A percentile compares a stretch with the other conserved stretches of the same genome.
Conservation (phyloP, 2,797 vertebrate genomes). For the Pantherophis vulpinus region DNA sequence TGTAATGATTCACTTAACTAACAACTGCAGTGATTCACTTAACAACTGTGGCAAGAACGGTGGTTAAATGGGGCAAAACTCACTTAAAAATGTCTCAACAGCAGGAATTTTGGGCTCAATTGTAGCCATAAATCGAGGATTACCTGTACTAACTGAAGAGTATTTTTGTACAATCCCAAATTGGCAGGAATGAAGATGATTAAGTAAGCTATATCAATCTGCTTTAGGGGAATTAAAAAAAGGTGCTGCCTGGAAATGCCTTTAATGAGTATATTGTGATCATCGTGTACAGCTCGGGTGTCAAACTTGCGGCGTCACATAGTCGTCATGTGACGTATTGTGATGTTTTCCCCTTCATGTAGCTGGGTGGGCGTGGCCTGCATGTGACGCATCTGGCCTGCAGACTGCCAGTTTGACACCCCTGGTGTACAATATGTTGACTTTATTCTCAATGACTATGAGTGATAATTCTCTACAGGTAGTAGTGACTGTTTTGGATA, state of each 20-base stretch:
- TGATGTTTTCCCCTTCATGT: accelerated
- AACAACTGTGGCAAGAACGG: not conserved
- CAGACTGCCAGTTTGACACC: no score
- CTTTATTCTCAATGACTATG: not conserved
- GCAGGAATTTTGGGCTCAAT: not conserved
- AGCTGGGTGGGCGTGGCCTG: no score
- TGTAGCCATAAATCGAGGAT: not conserved
- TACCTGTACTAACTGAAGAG: not conserved
- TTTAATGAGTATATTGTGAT: not conserved
- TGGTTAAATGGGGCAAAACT: not conserved
- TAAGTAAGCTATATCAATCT: not conserved
- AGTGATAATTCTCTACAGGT: not conserved
- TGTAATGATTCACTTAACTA: not conserved
- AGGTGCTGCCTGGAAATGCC: not conserved
- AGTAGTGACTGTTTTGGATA: not conserved
- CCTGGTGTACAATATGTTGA: not conserved
- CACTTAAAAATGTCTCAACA: not conserved
- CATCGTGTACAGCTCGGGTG: accelerated
- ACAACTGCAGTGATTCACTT: not conserved
- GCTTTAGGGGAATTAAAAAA: not conserved
- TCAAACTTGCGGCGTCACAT: no score
- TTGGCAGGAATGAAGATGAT: not conserved
- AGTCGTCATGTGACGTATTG: no score
- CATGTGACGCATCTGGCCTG: no score
- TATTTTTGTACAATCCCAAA: not conserved